phyloP scores from a whole-genome alignment of 2,888 invertebrate genomes.

The Trachelus stipa region DNA sequence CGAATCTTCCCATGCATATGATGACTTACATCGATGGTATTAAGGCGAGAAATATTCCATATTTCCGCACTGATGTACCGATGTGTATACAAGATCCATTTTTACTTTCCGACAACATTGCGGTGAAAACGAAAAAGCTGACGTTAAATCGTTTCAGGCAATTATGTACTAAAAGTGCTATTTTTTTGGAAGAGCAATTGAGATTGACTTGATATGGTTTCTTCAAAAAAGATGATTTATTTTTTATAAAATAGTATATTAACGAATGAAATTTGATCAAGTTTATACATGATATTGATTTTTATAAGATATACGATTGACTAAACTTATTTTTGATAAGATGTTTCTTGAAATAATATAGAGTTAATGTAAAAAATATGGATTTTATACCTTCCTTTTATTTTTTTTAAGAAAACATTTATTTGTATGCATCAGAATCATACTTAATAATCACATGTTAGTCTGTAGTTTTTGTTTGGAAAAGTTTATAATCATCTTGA shows the following conservation, averaged over 20 bases:
- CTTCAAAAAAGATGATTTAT: neutral
- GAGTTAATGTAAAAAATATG: neutral
- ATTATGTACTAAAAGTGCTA: slow-evolving; percentile 7
- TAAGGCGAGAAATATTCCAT: slow-evolving; percentile 28
- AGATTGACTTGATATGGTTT: neutral
- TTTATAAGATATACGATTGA: no score
- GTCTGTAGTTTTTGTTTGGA: neutral
- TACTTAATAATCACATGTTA: neutral
- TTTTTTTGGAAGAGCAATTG: neutral
- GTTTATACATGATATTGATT: no score
- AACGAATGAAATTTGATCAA: no score
- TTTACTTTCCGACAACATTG: slow-evolving; percentile 71
- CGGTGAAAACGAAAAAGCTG: slow-evolving; percentile 63
- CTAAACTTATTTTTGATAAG: neutral
- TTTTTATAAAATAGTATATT: neutral
- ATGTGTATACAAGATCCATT: slow-evolving; percentile 75
- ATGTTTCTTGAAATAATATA: neutral
- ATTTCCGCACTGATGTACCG: slow-evolving; percentile 60
- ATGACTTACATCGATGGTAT: slow-evolving; percentile 57
- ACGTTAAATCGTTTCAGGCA: slow-evolving; percentile 31
- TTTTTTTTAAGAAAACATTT: no score
- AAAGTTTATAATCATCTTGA: slow-evolving; percentile 30
- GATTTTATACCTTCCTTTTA: neutral
- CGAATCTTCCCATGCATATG: slow-evolving; percentile 64
- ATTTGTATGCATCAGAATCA: no score